phyloP scores from a whole-genome alignment of 2,113 vertebrate genomes.

The Rhinichthys klamathensis region DNA sequence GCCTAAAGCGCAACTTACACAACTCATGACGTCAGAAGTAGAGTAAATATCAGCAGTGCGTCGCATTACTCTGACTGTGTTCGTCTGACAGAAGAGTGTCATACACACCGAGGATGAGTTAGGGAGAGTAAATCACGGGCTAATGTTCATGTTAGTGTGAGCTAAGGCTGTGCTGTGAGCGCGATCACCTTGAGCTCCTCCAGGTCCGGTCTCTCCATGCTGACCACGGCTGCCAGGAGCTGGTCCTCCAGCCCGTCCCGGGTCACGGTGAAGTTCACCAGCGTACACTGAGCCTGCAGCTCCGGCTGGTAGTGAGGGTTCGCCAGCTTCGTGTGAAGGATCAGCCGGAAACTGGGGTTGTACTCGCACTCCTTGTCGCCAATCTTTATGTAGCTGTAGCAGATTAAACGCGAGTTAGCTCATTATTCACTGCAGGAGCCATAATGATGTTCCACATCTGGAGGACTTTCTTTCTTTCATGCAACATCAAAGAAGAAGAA shows the following conservation, averaged over 20 bases:
- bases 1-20: too few relatives aligned
- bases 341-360: constrained; percentile 86
- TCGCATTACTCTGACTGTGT: too few relatives aligned
- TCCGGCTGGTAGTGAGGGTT: constrained; percentile 95
- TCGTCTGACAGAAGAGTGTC: too few relatives aligned
- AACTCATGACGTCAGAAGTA: too few relatives aligned
- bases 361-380: constrained; percentile 96
- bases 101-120: too few relatives aligned
- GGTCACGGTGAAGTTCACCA: constrained; percentile 94
- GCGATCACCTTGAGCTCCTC: constrained; percentile 91
- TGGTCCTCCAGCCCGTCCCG: constrained; percentile 92
- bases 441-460: background rate
- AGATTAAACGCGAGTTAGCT: background rate
- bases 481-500: background rate
- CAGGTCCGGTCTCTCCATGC: constrained; percentile 90
- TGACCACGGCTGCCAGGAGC: constrained; percentile 88
- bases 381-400: constrained; percentile 84
- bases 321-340: constrained; percentile 94
- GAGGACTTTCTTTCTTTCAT: background rate
- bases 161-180: too few relatives aligned
- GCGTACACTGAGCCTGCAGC: constrained; percentile 94
- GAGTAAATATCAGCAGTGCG: too few relatives aligned
- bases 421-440: background rate
- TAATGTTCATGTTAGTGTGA: too few relatives aligned
- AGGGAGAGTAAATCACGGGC: too few relatives aligned